Percentiles rank a stretch among this genome's conserved stretches.
These are phyloP conservation scores for Lutjanus argentimaculatus DNA, from an alignment of 2,797 vertebrate genomes.

Conservation along the genomic window DNA sequence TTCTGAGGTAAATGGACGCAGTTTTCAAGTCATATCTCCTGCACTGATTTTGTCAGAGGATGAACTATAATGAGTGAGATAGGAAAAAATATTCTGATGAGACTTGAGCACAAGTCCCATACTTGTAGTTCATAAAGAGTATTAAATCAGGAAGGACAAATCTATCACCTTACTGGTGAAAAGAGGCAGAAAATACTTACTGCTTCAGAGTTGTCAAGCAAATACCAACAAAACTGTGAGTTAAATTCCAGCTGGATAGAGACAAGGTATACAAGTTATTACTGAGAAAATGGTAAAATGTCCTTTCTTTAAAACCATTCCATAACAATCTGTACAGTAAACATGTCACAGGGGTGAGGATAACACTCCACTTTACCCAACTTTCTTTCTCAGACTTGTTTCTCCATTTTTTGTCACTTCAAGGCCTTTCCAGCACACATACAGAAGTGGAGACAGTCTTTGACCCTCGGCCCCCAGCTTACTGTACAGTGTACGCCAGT, in stretches of 20 bases:
- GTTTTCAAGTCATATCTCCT: not conserved
- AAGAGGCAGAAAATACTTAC: not conserved
- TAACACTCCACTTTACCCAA: conserved; percentile 16
- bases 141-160: not conserved
- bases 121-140: not conserved
- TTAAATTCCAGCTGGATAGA: not conserved
- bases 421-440: conserved; percentile 28
- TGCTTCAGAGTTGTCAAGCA: not conserved
- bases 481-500: not conserved
- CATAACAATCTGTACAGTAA: not conserved
- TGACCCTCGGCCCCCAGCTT: not conserved
- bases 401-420: conserved; percentile 8
- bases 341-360: conserved; percentile 5
- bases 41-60: not conserved
- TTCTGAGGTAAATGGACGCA: not conserved
- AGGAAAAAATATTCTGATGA: conserved; percentile 1
- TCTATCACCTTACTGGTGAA: not conserved
- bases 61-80: not conserved
- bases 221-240: not conserved
- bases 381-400: conserved; percentile 10
- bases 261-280: not conserved
- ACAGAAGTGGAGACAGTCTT: conserved; percentile 8
- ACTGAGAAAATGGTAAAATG: not conserved
- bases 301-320: not conserved
- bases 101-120: not conserved